Evolutionary conservation across 2,888 invertebrate species (phyloP).

Genomic region (Caenorhabditis sulstoni): DNA sequence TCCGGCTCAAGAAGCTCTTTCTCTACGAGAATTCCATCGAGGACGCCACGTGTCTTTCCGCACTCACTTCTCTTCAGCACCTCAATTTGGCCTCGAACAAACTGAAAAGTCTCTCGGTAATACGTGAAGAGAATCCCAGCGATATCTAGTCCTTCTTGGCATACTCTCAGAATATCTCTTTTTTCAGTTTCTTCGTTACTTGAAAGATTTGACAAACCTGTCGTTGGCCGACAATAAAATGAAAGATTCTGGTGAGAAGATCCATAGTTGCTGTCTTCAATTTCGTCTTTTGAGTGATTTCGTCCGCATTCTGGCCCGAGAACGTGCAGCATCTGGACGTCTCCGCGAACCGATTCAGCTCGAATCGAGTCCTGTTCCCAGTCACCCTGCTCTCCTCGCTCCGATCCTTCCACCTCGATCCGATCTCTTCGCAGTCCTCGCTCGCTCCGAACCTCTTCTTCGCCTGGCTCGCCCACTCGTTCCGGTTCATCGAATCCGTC

Average conservation of each 20-base stretch:
- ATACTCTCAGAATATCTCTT: background rate
- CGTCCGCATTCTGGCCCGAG: constrained; percentile 67
- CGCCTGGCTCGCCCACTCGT: constrained; percentile 72
- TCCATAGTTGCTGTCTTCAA: background rate
- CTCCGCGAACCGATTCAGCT: constrained; percentile 63
- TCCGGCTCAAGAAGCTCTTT: constrained; percentile 68
- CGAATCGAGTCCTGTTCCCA: constrained; percentile 64
- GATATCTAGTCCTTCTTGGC: too few relatives aligned
- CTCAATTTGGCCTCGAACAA: constrained; percentile 59
- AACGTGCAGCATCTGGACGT: constrained; percentile 73
- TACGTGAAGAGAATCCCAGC: background rate
- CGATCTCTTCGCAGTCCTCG: constrained; percentile 2
- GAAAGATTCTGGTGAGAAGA: constrained; percentile 60
- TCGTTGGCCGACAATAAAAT: constrained; percentile 68
- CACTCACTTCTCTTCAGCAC: constrained; percentile 62
- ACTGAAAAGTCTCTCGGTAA: constrained; percentile 42
- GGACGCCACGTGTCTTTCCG: constrained; percentile 57
- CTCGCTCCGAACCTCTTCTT: constrained; percentile 45
- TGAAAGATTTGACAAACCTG: constrained; percentile 65
- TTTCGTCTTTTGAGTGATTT: constrained; percentile 25
- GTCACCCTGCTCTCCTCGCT: constrained; percentile 66
- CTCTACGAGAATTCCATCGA: constrained; percentile 75
- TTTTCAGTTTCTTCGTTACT: constrained; percentile 65
- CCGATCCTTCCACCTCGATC: constrained; percentile 50
- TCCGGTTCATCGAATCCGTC: constrained; percentile 67